phyloP scores from a whole-genome alignment of 2,888 invertebrate genomes.

The Orchestes rusci region DNA sequence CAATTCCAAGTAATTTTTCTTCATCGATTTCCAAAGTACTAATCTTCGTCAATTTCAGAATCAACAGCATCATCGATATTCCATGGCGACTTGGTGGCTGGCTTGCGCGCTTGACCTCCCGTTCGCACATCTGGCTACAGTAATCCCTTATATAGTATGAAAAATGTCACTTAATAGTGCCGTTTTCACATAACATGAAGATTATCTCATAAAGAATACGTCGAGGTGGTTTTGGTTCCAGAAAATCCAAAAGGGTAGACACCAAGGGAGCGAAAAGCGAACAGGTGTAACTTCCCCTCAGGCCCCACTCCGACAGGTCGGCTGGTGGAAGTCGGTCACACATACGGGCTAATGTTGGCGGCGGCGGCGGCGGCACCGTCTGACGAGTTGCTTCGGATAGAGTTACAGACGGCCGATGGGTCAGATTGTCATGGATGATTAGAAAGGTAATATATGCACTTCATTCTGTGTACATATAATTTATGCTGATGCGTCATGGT shows the following conservation, averaged over 20 bases:
- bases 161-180: neutral
- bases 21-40: too few species aligned
- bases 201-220: conserved; percentile 24
- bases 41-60: conserved; percentile 22
- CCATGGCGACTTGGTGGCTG: conserved; percentile 15
- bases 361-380: too few species aligned
- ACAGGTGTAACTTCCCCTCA: conserved; percentile 39
- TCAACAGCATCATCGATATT: too few species aligned
- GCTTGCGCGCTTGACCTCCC: conserved; percentile 51
- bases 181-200: conserved; percentile 12
- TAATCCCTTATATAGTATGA: conserved; percentile 12
- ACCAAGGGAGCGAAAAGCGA: conserved; percentile 37
- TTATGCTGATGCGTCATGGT: too few species aligned
- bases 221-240: conserved; percentile 18
- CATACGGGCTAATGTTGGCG: too few species aligned
- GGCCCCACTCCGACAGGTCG: conserved; percentile 30
- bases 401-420: conserved; percentile 26
- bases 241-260: conserved; percentile 9
- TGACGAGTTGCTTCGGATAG: too few species aligned
- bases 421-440: conserved; percentile 22
- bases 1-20: too few species aligned
- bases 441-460: too few species aligned
- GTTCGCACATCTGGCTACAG: conserved; percentile 42
- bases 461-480: too few species aligned
- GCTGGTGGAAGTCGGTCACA: conserved; percentile 22